These are phyloP conservation scores for Sebastiscus albofasciatus DNA, from an alignment of 2,797 vertebrate species.

Conservation along the genomic window DNA sequence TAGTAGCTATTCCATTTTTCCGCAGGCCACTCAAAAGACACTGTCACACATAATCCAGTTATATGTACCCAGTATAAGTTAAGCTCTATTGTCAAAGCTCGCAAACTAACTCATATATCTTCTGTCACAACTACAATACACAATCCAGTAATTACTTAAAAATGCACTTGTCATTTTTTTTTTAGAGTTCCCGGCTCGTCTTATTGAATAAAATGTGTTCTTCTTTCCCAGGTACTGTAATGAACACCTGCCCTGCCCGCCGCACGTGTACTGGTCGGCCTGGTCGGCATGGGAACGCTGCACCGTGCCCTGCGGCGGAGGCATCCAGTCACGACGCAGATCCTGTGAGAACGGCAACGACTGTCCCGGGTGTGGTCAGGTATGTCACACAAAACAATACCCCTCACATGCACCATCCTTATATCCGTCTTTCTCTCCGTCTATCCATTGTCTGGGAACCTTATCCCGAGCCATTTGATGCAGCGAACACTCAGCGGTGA, in stretches of 20 bases:
- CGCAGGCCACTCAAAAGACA: slow-evolving; percentile 18
- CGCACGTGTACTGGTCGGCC: slow-evolving; percentile 94
- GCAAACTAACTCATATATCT: not conserved
- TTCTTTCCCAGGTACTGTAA: slow-evolving; percentile 91
- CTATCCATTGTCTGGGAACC: slow-evolving; percentile 29
- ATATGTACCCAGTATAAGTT: not conserved
- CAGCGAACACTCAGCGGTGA: slow-evolving; percentile 32
- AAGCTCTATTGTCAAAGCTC: not conserved
- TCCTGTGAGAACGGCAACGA: slow-evolving; percentile 95
- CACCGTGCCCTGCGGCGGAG: slow-evolving; percentile 93
- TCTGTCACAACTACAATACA: not conserved
- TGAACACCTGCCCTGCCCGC: slow-evolving; percentile 94
- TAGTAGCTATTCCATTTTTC: slow-evolving; percentile 40
- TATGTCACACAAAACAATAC: slow-evolving; percentile 67
- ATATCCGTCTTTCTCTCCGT: not conserved
- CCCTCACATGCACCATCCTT: not conserved
- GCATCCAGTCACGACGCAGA: slow-evolving; percentile 92
- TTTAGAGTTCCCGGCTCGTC: not conserved
- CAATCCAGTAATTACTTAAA: not conserved
- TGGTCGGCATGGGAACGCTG: slow-evolving; percentile 98
- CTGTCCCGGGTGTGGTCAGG: slow-evolving; percentile 92
- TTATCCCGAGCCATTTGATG: slow-evolving; percentile 31
- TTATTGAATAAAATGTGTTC: not conserved
- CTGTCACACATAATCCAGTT: not conserved
- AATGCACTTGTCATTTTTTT: not conserved